Conservation (phyloP, 2,888 invertebrate genomes). For the Leptura quadrifasciata region DNA sequence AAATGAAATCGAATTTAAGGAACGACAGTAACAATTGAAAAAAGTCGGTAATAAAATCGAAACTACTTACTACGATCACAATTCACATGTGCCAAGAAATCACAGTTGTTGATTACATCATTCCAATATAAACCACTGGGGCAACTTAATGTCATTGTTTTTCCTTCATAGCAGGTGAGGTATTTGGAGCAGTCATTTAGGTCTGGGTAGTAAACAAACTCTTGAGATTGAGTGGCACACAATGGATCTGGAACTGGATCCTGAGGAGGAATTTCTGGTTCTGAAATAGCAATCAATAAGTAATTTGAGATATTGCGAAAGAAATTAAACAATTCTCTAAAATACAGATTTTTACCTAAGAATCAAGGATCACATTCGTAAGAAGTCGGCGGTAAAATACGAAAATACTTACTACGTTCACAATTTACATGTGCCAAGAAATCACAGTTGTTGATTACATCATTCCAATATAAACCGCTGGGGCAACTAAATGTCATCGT, state of each 20-base stretch:
- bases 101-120: conserved; percentile 23
- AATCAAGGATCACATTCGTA: too few species aligned
- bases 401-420: conserved; percentile 36
- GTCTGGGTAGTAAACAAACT: conserved; percentile 19
- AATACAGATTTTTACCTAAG: too few species aligned
- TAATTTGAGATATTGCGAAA: neutral
- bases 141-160: conserved; percentile 38
- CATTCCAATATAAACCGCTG: conserved; percentile 39
- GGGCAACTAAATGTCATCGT: conserved; percentile 44
- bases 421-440: conserved; percentile 30
- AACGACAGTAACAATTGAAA: too few species aligned
- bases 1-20: neutral
- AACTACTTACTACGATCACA: conserved; percentile 40
- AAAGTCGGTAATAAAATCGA: too few species aligned
- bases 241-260: conserved; percentile 42
- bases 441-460: conserved; percentile 22
- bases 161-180: conserved; percentile 45
- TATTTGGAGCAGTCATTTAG: conserved; percentile 42
- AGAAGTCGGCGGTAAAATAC: too few species aligned
- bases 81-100: conserved; percentile 27
- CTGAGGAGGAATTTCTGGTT: neutral
- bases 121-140: conserved; percentile 43
- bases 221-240: conserved; percentile 45
- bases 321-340: too few species aligned
- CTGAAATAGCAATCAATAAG: neutral